phyloP scores from a whole-genome alignment of 2,888 invertebrate genomes.

The Tiliacea aurago region DNA sequence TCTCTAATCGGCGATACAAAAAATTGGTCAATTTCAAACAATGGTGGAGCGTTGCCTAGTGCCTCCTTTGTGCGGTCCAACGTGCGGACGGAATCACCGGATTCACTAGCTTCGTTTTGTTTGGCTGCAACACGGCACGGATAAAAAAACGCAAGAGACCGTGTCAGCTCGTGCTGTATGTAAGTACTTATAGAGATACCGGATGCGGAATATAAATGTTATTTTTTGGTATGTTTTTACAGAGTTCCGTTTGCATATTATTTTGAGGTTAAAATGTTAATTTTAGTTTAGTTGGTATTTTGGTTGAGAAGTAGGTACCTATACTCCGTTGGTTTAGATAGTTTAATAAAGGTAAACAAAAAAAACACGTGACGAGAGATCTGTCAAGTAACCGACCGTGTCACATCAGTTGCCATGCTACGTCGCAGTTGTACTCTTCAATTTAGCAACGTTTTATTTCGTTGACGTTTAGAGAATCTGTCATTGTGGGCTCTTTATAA shows the following conservation, averaged over 20 bases:
- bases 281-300: conserved; percentile 2
- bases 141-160: conserved; percentile 57
- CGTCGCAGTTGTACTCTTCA: no score
- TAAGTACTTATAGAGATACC: conserved; percentile 41
- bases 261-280: conserved; percentile 22
- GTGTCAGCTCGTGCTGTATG: conserved; percentile 44
- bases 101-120: conserved; percentile 70
- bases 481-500: no score
- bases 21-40: conserved; percentile 68
- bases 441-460: no score
- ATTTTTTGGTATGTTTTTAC: conserved; percentile 19
- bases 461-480: no score
- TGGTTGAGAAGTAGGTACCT: neutral
- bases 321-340: no score
- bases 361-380: no score
- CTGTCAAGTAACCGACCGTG: no score
- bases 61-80: conserved; percentile 62
- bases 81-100: conserved; percentile 62
- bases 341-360: no score
- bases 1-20: conserved; percentile 61
- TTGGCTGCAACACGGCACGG: conserved; percentile 64
- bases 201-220: conserved; percentile 57
- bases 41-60: conserved; percentile 61
- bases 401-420: no score
- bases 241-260: conserved; percentile 24